Percentiles rank a stretch among this genome's conserved stretches.
Conservation (phyloP, 2,113 vertebrate genomes). For the Stercorarius parasiticus region DNA sequence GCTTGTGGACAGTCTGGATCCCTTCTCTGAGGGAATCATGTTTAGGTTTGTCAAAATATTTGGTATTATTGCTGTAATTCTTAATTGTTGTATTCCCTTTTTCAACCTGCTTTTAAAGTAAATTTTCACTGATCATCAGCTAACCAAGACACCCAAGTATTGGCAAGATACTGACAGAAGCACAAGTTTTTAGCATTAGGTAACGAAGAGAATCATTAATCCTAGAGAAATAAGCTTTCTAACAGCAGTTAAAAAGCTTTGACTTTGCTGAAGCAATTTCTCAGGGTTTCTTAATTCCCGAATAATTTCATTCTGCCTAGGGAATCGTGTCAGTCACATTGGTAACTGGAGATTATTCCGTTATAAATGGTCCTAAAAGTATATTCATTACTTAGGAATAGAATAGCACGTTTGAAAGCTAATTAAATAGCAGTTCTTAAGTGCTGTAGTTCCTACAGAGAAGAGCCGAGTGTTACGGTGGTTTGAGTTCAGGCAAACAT, state of each 20-base stretch:
- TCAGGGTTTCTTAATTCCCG: not conserved
- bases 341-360: not conserved
- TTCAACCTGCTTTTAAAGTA: not conserved
- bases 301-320: not conserved
- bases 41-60: conserved; percentile 83
- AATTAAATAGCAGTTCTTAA: not conserved
- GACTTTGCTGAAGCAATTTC: not conserved
- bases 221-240: not conserved
- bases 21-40: conserved; percentile 96
- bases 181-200: not conserved
- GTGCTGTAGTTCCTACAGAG: not conserved
- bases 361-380: not conserved
- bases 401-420: not conserved
- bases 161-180: not conserved
- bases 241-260: not conserved
- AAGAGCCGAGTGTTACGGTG: fast-evolving
- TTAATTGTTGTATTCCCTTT: not conserved
- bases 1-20: conserved; percentile 96
- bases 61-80: not conserved
- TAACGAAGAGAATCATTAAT: fast-evolving
- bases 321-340: fast-evolving
- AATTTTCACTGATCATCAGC: not conserved
- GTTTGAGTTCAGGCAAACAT: not conserved
- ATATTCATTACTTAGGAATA: fast-evolving
- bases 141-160: not conserved